phyloP scores from a whole-genome alignment of 2,888 invertebrate genomes.

The Lampropteryx suffumata region DNA sequence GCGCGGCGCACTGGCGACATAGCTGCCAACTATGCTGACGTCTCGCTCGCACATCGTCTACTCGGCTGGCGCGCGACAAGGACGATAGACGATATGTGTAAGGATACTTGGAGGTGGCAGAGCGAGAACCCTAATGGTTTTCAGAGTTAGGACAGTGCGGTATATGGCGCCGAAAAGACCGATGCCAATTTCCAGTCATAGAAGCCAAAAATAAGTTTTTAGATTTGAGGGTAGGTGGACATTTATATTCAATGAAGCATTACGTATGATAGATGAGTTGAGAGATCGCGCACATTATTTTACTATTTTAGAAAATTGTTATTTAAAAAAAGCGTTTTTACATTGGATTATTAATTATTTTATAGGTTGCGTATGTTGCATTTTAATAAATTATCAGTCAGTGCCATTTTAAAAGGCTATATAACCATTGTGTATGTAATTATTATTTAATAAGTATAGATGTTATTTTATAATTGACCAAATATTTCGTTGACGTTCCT shows the following conservation, averaged over 20 bases:
- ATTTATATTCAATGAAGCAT: neutral
- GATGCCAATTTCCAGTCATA: neutral
- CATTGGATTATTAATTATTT: too few relatives aligned
- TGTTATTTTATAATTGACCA: constrained; percentile 21
- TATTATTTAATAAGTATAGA: constrained; percentile 14
- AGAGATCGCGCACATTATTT: too few relatives aligned
- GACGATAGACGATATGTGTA: constrained; percentile 91
- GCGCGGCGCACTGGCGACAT: constrained; percentile 92
- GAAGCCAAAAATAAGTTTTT: neutral
- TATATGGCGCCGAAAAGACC: too few relatives aligned
- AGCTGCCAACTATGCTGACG: constrained; percentile 92
- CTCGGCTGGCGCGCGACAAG: constrained; percentile 92
- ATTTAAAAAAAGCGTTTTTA: too few relatives aligned
- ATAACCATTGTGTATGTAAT: too few relatives aligned
- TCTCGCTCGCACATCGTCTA: constrained; percentile 87
- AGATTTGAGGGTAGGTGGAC: constrained; percentile 1
- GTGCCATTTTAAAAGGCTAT: constrained; percentile 29
- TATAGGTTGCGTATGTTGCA: neutral
- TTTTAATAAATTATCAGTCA: neutral
- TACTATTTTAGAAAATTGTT: too few relatives aligned
- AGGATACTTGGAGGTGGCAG: constrained; percentile 95
- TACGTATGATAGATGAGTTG: too few relatives aligned
- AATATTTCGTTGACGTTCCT: constrained; percentile 41
- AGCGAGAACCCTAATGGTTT: constrained; percentile 91
- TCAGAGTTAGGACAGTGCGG: constrained; percentile 32